Evolutionary conservation across 2,797 vertebrate species (phyloP).

Genomic region (Apodemus agrarius): DNA sequence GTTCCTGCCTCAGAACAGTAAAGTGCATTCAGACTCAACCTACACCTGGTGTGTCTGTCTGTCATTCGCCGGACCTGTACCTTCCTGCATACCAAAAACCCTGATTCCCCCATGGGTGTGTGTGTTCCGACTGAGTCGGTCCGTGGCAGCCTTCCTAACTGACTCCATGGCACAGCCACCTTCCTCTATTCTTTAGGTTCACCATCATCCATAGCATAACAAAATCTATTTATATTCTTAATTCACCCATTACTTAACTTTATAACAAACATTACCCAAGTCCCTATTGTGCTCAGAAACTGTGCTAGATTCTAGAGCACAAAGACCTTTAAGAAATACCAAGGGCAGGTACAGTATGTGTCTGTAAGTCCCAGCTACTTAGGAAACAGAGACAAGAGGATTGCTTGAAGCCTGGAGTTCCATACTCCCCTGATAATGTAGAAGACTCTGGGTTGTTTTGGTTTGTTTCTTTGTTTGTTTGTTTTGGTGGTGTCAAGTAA

Average conservation of each 20-base stretch:
- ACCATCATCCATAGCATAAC: background rate
- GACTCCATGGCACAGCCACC: background rate
- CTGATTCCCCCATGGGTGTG: too few species aligned
- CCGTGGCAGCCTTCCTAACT: too few species aligned
- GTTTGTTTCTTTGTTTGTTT: too few species aligned
- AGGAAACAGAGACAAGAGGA: background rate
- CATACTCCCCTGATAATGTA: background rate
- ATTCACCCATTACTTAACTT: background rate
- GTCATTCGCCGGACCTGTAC: too few species aligned
- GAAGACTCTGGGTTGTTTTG: background rate
- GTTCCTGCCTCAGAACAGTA: too few species aligned
- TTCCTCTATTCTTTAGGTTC: background rate
- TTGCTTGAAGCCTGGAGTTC: background rate
- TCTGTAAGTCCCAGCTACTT: background rate
- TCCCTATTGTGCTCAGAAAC: background rate
- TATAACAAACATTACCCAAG: background rate
- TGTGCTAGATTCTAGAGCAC: background rate
- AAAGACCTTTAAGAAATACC: background rate
- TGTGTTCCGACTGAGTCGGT: too few species aligned
- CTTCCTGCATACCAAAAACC: too few species aligned
- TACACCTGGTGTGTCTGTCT: too few species aligned
- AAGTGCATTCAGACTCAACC: too few species aligned
- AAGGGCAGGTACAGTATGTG: background rate
- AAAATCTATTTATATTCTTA: background rate
- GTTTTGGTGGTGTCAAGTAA: background rate